Percentiles rank a stretch among this genome's conserved stretches.
phyloP scores from a whole-genome alignment of 2,797 vertebrate species.

The Sebastolobus altivelis region DNA sequence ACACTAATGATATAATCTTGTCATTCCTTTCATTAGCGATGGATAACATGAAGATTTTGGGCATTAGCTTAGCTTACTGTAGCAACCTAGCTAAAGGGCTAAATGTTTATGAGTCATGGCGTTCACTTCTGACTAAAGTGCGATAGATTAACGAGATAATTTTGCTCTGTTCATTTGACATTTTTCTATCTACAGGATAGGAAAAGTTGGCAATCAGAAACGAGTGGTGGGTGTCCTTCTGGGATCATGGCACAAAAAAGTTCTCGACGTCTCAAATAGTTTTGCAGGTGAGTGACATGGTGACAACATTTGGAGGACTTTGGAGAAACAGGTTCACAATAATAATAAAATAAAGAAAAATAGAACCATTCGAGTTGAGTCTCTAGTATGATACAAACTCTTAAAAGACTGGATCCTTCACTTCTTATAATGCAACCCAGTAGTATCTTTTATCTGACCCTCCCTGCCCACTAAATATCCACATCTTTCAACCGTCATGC shows the following conservation, averaged over 20 bases:
- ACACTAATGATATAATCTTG: neutral
- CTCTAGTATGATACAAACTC: rapidly evolving
- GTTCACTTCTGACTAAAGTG: neutral
- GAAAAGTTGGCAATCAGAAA: constrained; percentile 98
- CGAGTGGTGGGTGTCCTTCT: constrained; percentile 97
- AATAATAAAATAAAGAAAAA: too few species aligned
- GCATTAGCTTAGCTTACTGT: constrained; percentile 10
- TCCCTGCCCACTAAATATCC: neutral
- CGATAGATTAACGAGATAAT: neutral
- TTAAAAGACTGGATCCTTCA: neutral
- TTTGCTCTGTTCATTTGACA: neutral
- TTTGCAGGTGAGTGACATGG: constrained; percentile 91
- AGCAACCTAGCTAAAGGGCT: neutral
- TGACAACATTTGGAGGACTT: neutral
- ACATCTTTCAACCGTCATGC: neutral
- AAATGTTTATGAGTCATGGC: neutral
- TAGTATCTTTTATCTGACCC: neutral
- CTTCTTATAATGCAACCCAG: neutral
- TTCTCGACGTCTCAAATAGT: constrained; percentile 98
- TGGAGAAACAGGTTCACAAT: neutral
- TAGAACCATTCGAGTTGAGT: neutral
- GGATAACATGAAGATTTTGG: neutral
- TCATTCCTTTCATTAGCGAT: neutral
- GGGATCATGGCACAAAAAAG: constrained; percentile 98
- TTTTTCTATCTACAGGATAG: constrained; percentile 87